Conservation (phyloP, 2,797 vertebrate genomes). For the Cyprinella venusta region DNA sequence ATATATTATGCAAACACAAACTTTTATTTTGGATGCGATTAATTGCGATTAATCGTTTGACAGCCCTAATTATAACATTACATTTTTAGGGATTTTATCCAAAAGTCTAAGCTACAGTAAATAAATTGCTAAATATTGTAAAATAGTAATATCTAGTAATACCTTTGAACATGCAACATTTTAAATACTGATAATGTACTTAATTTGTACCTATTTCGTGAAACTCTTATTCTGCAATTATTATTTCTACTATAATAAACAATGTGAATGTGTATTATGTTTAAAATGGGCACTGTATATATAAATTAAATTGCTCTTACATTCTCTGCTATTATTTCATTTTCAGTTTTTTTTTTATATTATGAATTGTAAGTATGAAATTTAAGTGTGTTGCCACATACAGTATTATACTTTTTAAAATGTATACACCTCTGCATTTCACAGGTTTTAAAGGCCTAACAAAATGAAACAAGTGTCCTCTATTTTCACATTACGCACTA, state of each 20-base stretch:
- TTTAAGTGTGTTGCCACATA: not conserved
- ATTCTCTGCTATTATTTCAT: not conserved
- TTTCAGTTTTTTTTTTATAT: not conserved
- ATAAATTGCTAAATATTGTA: not conserved
- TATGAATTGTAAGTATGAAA: not conserved
- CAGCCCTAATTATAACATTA: not conserved
- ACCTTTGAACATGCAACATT: not conserved
- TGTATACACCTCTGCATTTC: not conserved
- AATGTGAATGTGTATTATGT: not conserved
- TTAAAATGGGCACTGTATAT: not conserved
- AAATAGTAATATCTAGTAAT: not conserved
- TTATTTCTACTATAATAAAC: not conserved
- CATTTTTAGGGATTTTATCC: not conserved
- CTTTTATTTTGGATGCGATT: no score
- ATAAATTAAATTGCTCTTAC: not conserved
- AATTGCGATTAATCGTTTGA: no score
- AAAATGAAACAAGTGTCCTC: not conserved
- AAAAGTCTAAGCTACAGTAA: not conserved
- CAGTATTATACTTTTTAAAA: not conserved
- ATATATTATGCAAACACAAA: no score
- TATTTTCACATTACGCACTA: not conserved
- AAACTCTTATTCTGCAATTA: slow-evolving; percentile 5
- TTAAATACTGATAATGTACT: not conserved
- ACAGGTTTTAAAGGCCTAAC: not conserved
- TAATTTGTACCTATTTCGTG: not conserved